Base-by-base conservation (phyloP, 2,888 invertebrate species). In the Stegana nigrithorax region DNA sequence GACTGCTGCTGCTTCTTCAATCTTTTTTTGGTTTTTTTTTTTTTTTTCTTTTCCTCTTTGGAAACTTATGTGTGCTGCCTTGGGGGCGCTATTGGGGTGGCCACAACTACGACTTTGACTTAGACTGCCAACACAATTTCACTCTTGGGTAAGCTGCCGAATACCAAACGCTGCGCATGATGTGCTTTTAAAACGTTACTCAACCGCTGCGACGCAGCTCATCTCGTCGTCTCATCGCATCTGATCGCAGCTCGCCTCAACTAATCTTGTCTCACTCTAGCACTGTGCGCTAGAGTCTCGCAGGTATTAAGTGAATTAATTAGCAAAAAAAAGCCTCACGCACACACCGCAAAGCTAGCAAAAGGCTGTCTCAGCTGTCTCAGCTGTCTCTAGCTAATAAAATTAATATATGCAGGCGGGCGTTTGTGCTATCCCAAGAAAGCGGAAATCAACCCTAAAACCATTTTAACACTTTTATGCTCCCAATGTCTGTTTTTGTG, bases 301-400 rank as follows among this genome's bases (percentile, higher is more conserved):
- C 65, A 78, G 74, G 76, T 75, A 77, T 75, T 72, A 75, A 79
- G 68, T 71, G 73, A 77, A 79, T 77, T 77, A 77, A 79, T 77
- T 77, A 79, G 67, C 67, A 39, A 55, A 50, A 51, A n/a, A 50
- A 2, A 59, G 8, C 32, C 50, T 29, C 6, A 44, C 68, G 60
- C 60, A 61, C 66, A 65, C 59, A 58, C 39, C 50, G n/a, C n/a
- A n/a, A n/a, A n/a, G n/a, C n/a, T n/a, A n/a, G n/a, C n/a, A n/a
- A n/a, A n/a, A n/a, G n/a, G n/a, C n/a, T n/a, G n/a, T n/a, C n/a
- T n/a, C n/a, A n/a, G n/a, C n/a, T n/a, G n/a, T n/a, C n/a, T n/a
- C n/a, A n/a, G n/a, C n/a, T n/a, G n/a, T n/a, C 42, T 55, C n/a
- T 57, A 3, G 44, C 36, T 51, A 53, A 19, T 59, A 32, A 14